These are phyloP conservation scores for Pollenia amentaria DNA, from an alignment of 2,888 invertebrate species.

Conservation along the genomic window DNA sequence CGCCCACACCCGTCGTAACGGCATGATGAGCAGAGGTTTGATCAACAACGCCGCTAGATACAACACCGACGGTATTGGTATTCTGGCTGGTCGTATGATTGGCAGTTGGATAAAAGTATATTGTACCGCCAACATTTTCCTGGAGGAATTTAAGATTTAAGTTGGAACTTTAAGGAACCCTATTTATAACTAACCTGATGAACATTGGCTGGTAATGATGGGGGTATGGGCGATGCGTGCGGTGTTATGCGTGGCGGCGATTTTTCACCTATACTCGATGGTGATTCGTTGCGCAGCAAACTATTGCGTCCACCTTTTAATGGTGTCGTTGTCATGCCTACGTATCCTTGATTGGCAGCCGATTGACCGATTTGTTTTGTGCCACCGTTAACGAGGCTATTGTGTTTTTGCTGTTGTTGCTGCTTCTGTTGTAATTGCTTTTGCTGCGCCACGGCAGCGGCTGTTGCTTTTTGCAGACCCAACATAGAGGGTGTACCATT, in stretches of 20 bases:
- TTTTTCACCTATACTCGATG: conserved; percentile 82
- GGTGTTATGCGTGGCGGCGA: conserved; percentile 85
- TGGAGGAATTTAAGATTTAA: conserved; percentile 79
- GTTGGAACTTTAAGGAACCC: neutral
- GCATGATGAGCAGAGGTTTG: conserved; percentile 78
- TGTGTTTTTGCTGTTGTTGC: conserved; percentile 77
- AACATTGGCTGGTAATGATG: conserved; percentile 81
- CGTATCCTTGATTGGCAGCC: conserved; percentile 77
- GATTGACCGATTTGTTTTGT: conserved; percentile 71
- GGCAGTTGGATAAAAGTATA: conserved; percentile 94
- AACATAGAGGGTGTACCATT: conserved; percentile 80
- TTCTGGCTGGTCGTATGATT: conserved; percentile 85
- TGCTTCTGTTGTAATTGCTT: conserved; percentile 78
- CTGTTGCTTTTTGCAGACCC: conserved; percentile 80
- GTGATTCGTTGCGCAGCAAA: conserved; percentile 82
- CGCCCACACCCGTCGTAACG: conserved; percentile 78
- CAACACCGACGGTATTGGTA: conserved; percentile 79
- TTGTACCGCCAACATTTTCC: conserved; percentile 97
- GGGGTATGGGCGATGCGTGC: conserved; percentile 84
- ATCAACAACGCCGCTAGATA: conserved; percentile 80
- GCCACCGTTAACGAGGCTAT: conserved; percentile 78
- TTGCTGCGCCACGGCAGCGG: conserved; percentile 81
- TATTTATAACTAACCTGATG: conserved; percentile 81
- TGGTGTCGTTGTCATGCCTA: conserved; percentile 81
- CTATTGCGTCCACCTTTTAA: conserved; percentile 80